Evolutionary conservation across 2,113 vertebrate species (phyloP), one percentile per base, ranked within the genome.

Genomic region (Struthidea cinerea): DNA sequence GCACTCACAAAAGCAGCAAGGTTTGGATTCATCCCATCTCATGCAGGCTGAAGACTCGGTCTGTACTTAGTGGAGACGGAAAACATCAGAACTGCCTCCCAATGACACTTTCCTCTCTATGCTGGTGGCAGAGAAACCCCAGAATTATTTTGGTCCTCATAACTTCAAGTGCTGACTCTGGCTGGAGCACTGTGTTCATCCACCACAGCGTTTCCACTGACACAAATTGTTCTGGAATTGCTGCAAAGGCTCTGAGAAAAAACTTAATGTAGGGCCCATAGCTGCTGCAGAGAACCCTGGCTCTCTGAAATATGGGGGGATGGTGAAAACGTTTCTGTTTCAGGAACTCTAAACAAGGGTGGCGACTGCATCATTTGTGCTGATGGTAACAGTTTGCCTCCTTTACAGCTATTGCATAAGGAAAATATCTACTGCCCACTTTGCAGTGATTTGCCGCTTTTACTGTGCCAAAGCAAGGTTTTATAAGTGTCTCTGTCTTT

Each of bases 401-500:
- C 39, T 80, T 74, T 55, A 90, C 27, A 74, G 28, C 13, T 71
- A 18, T 82, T 80, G 49, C 52, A 49, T 33, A 79, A 93, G 50
- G 61, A 89, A 87, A 89, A 57, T 9, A 55, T 49, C 52, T 73
- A 68, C 82, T 82, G 44, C 33, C 35, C 44, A 64, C 44, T 92
- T 84, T 63, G 87, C 57, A 76, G 61, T 12, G 46, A 82, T 91
- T 78, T 91, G 61, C 70, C 63, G 57, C 60, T 94, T 94, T 92
- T 84, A 87, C 69, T 89, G 61, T 50, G 77, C 65, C 89, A 95
- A 71, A 91, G 33, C 4, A 85, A 89, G 41, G 41, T 68, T 95
- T 92, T 86, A 60, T 44, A 91, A 89, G 69, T 56, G 65, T 89
- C 65, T 68, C 84, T 90, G 59, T 67, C 93, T 92, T 89, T 81